Conservation (phyloP, 2,888 invertebrate genomes). For the Drepanosiphum platanoidis region DNA sequence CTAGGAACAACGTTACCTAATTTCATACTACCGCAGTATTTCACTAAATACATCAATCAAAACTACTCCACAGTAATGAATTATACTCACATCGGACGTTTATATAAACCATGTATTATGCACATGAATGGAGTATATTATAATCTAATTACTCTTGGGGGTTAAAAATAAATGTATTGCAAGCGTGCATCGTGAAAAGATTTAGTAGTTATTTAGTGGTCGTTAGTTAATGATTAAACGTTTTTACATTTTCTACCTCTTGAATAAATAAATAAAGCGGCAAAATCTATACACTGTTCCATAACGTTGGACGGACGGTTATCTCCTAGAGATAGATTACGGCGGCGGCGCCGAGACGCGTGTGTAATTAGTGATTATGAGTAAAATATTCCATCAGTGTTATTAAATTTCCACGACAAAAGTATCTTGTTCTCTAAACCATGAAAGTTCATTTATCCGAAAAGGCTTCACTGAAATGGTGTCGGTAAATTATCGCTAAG, state of each 20-base stretch:
- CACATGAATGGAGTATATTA: constrained; percentile 4
- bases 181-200: neutral
- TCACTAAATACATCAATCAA: constrained; percentile 20
- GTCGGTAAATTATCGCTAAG: neutral
- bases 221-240: constrained; percentile 6
- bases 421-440: neutral
- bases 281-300: neutral
- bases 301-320: neutral
- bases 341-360: too few species aligned
- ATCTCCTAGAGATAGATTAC: too few species aligned
- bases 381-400: neutral
- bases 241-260: neutral
- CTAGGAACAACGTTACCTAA: neutral
- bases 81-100: neutral
- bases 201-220: neutral
- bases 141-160: constrained; percentile 19
- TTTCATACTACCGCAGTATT: neutral
- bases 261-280: neutral
- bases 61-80: neutral
- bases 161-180: neutral
- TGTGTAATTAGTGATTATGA: neutral
- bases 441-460: neutral
- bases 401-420: neutral
- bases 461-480: neutral
- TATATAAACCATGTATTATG: constrained; percentile 13